phyloP scores from a whole-genome alignment of 2,113 vertebrate species.

The Pluvianellus socialis region DNA sequence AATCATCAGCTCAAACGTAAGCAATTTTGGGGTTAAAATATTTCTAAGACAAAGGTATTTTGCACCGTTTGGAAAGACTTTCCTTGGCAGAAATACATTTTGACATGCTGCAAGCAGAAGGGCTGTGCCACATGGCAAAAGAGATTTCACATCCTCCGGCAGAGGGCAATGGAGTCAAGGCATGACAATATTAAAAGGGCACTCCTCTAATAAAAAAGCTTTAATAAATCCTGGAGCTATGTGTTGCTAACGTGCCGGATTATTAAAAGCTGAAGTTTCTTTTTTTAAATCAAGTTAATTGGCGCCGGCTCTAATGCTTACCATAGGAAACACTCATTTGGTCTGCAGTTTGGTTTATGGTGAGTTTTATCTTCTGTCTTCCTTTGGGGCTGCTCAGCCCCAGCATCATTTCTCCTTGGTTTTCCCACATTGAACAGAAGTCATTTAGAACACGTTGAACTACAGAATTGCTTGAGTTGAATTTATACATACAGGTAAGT shows the following conservation, averaged over 20 bases:
- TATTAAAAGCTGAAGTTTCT: conserved; percentile 28
- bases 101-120: background rate
- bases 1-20: background rate
- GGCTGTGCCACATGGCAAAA: background rate
- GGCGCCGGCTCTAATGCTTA: conserved; percentile 4
- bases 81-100: background rate
- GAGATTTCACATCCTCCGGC: conserved; percentile 19
- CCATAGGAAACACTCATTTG: background rate
- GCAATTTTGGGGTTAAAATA: background rate
- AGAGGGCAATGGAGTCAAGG: conserved; percentile 65
- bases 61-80: background rate
- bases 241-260: background rate
- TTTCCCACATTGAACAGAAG: background rate
- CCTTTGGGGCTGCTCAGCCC: conserved; percentile 10
- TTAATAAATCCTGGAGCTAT: conserved; percentile 6
- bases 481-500: background rate
- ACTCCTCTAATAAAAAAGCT: background rate
- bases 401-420: background rate
- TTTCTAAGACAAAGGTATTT: background rate
- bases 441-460: background rate
- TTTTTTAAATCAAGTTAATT: conserved; percentile 34
- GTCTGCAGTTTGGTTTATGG: background rate
- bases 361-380: background rate
- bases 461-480: background rate
- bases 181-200: background rate